Evolutionary conservation across 2,888 invertebrate genomes (phyloP).

Genomic region (Matsumyia berberina): DNA sequence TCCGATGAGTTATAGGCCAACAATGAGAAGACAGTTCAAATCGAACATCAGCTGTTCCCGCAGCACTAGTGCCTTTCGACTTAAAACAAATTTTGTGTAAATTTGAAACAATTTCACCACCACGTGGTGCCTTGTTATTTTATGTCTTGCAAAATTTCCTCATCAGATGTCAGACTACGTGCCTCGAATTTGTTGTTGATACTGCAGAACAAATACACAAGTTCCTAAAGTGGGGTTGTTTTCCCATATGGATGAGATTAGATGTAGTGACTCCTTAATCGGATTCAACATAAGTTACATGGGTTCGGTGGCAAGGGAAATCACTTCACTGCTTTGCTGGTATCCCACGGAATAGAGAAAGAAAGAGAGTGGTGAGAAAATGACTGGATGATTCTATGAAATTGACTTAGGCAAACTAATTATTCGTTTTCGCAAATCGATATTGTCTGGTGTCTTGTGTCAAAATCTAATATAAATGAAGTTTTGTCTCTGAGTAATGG

Average conservation of each 20-base stretch:
- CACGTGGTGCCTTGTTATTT: background rate
- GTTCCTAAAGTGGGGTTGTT: slow-evolving; percentile 3
- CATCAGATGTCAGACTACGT: slow-evolving; percentile 21
- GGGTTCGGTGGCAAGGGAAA: slow-evolving; percentile 11
- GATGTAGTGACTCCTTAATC: slow-evolving; percentile 6
- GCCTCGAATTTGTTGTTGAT: slow-evolving; percentile 4
- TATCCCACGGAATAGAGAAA: background rate
- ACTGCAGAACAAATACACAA: background rate
- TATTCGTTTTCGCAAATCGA: background rate
- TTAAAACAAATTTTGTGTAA: background rate
- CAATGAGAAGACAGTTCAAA: too few relatives aligned
- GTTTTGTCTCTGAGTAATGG: too few relatives aligned
- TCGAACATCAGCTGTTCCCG: slow-evolving; percentile 1
- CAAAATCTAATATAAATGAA: too few relatives aligned
- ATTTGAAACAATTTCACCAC: slow-evolving; percentile 16
- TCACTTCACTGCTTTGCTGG: background rate
- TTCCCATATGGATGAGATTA: slow-evolving; percentile 2
- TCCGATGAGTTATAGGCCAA: background rate
- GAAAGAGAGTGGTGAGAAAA: background rate
- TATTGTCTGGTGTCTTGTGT: background rate
- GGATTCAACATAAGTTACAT: slow-evolving; percentile 9
- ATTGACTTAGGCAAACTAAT: background rate
- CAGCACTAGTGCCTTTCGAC: background rate
- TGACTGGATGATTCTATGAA: background rate
- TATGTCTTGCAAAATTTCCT: background rate